These are phyloP conservation scores for Catharus ustulatus DNA, from an alignment of 2,797 vertebrate species.

Conservation along the genomic window DNA sequence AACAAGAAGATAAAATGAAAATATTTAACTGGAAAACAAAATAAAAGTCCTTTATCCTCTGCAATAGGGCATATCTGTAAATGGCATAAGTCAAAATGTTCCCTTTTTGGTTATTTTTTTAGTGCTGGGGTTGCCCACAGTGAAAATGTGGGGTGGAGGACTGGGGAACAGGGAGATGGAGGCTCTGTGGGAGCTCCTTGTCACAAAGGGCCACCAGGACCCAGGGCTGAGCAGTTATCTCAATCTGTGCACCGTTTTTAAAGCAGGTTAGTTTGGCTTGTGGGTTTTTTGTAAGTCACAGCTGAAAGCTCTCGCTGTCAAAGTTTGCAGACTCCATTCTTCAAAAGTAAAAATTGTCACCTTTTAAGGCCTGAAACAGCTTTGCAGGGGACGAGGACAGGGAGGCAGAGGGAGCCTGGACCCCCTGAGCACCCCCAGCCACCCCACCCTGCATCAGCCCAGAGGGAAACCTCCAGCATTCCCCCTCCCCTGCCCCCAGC, in stretches of 20 bases:
- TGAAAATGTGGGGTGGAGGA: neutral
- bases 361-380: neutral
- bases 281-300: neutral
- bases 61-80: neutral
- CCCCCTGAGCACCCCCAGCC: neutral
- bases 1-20: neutral
- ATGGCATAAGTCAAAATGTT: neutral
- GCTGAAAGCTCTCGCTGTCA: neutral
- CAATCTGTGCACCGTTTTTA: neutral
- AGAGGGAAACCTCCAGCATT: neutral
- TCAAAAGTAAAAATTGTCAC: neutral
- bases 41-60: neutral
- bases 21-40: neutral
- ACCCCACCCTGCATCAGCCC: neutral
- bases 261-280: neutral
- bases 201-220: neutral
- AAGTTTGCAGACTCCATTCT: fast-evolving
- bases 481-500: neutral
- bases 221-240: neutral
- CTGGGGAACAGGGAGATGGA: neutral
- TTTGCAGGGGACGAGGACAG: neutral
- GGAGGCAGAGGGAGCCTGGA: neutral
- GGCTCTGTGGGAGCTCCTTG: neutral
- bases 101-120: neutral
- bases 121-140: neutral